Evolutionary conservation across 1,140 invertebrate species (phyloP).

Genomic region (Hesperophylax magnus): DNA sequence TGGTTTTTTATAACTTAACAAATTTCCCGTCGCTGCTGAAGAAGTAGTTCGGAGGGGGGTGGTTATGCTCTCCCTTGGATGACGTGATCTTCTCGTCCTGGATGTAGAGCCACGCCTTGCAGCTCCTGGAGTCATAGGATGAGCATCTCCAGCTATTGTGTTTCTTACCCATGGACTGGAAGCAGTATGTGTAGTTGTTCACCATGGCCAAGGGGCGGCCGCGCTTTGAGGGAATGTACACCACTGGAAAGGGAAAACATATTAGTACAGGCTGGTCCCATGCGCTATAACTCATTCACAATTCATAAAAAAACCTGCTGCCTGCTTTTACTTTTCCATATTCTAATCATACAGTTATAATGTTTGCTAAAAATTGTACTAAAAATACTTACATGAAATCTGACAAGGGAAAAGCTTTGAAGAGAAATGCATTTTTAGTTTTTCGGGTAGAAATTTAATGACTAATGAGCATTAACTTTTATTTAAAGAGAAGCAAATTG

Average conservation of each 20-base stretch:
- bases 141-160: conserved; percentile 37
- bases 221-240: conserved; percentile 26
- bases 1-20: conserved; percentile 6
- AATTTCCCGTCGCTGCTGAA: not conserved
- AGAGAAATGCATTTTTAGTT: no score
- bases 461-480: no score
- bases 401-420: no score
- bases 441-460: no score
- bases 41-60: conserved; percentile 25
- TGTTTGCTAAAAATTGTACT: no score
- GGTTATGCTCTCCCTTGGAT: conserved; percentile 7
- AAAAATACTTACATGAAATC: no score
- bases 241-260: not conserved
- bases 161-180: conserved; percentile 14
- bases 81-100: not conserved
- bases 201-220: conserved; percentile 25
- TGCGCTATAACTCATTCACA: no score
- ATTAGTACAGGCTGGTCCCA: no score
- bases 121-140: conserved; percentile 17
- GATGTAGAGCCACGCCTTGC: conserved; percentile 26
- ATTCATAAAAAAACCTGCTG: no score
- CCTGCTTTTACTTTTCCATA: no score
- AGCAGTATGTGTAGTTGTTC: conserved; percentile 33
- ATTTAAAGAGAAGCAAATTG: no score
- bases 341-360: no score